Evolutionary conservation across 2,797 vertebrate genomes (phyloP).

Genomic region (Rhynchotus rufescens): DNA sequence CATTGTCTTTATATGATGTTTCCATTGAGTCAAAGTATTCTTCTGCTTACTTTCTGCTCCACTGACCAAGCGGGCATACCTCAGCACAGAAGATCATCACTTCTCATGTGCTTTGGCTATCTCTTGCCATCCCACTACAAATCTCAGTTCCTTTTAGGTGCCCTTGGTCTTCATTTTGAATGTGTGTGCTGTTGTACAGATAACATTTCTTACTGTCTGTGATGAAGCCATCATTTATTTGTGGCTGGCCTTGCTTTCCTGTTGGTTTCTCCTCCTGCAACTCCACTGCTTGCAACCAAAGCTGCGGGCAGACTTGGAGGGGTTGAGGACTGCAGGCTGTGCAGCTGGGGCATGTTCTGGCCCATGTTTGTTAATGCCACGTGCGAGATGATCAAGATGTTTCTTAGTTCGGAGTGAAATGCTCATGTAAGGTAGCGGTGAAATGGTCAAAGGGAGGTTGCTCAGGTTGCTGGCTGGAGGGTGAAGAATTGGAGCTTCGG

Average conservation of each 20-base stretch:
- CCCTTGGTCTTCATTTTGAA: neutral
- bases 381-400: neutral
- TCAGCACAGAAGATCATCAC: constrained; percentile 24
- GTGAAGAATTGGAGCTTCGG: neutral
- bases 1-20: constrained; percentile 25
- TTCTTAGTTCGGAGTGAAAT: neutral
- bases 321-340: neutral
- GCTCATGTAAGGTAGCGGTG: neutral
- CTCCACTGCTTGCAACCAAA: constrained; percentile 7
- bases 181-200: neutral
- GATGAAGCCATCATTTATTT: neutral
- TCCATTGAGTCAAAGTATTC: constrained; percentile 49
- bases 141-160: neutral
- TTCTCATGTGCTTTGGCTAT: neutral
- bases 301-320: neutral
- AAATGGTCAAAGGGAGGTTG: constrained; percentile 4
- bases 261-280: neutral
- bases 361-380: neutral
- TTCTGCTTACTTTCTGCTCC: constrained; percentile 39
- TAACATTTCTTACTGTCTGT: neutral
- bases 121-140: constrained; percentile 14
- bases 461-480: neutral
- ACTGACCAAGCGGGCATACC: constrained; percentile 11
- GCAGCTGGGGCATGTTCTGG: neutral
- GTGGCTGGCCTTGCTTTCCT: neutral